Evolutionary conservation across 30 jellyfish, hydroid and myxozoan genomes (phyloP).

Genomic region (Cassiopea andromeda): DNA sequence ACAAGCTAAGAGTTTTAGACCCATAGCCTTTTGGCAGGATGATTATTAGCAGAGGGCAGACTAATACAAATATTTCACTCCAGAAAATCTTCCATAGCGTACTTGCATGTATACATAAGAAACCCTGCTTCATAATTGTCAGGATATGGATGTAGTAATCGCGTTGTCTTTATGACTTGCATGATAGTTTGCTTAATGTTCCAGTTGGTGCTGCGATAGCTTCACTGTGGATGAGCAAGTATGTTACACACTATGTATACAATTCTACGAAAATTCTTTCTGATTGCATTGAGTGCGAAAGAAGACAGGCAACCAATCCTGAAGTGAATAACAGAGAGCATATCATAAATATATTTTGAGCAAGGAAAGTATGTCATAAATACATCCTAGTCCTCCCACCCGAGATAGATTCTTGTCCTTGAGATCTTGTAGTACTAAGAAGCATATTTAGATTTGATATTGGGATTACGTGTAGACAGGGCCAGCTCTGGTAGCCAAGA

Average conservation of each 20-base stretch:
- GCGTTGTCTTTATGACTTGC: neutral
- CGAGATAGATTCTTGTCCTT: too few relatives aligned
- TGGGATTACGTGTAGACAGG: too few relatives aligned
- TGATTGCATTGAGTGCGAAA: too few relatives aligned
- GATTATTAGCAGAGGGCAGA: neutral
- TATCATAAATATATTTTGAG: too few relatives aligned
- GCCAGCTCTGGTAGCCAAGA: too few relatives aligned
- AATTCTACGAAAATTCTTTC: too few relatives aligned
- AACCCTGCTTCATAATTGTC: neutral
- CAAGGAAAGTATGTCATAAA: too few relatives aligned
- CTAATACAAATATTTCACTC: neutral
- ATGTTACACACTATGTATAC: neutral
- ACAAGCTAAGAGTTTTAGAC: neutral
- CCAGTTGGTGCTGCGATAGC: neutral
- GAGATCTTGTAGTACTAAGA: too few relatives aligned
- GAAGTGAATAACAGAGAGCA: too few relatives aligned
- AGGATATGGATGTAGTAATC: neutral
- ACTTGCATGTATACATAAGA: neutral
- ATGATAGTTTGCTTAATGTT: neutral
- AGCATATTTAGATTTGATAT: too few relatives aligned
- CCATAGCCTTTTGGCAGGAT: neutral
- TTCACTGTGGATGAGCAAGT: neutral
- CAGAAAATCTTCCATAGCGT: neutral
- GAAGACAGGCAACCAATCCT: too few relatives aligned
- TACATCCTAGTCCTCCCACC: too few relatives aligned